These are phyloP conservation scores for Girardinus metallicus DNA, from an alignment of 2,797 vertebrate species.

Conservation along the genomic window DNA sequence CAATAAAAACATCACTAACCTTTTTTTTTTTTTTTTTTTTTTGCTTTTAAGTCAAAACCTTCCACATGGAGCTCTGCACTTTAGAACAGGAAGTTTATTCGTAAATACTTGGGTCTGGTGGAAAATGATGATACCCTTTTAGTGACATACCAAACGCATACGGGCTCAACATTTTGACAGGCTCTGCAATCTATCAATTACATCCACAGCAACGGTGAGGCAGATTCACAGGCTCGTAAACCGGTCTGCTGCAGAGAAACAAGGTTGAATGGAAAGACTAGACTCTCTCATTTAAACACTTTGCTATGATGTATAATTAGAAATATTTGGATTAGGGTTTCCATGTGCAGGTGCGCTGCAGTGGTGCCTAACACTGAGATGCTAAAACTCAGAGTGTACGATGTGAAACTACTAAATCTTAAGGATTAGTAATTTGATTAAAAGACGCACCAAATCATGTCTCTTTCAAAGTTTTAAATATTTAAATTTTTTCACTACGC, in stretches of 20 bases:
- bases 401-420: neutral
- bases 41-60: neutral
- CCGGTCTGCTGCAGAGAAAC: neutral
- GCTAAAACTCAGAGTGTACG: neutral
- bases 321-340: neutral
- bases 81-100: neutral
- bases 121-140: neutral
- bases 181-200: neutral
- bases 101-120: neutral
- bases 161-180: neutral
- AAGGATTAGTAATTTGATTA: neutral
- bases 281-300: neutral
- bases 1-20: neutral
- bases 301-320: neutral
- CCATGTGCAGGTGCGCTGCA: neutral
- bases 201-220: neutral
- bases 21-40: too few species aligned
- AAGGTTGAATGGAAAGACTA: neutral
- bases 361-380: neutral
- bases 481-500: neutral
- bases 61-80: neutral
- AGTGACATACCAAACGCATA: neutral
- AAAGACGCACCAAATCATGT: neutral
- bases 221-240: neutral
- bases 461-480: neutral